These are phyloP conservation scores for Artibeus jamaicensis DNA, from an alignment of 2,797 vertebrate genomes.

Conservation along the genomic window DNA sequence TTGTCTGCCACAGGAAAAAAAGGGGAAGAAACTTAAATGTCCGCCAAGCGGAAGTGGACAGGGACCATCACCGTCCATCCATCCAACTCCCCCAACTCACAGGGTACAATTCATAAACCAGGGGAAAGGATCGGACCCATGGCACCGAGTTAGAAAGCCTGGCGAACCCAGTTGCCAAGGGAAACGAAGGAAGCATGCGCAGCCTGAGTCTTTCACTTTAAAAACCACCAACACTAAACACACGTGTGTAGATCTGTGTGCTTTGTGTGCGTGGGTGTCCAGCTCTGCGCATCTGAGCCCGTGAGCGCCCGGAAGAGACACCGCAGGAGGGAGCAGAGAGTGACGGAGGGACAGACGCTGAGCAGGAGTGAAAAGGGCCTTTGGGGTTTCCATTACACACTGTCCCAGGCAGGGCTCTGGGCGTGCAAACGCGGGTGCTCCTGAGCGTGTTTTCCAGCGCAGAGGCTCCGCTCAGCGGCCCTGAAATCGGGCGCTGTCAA, in stretches of 20 bases:
- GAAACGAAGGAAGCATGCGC: neutral
- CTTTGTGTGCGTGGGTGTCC: neutral
- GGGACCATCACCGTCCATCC: rapidly evolving
- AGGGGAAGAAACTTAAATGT: neutral
- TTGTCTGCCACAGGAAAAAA: neutral
- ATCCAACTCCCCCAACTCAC: too few species aligned
- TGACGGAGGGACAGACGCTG: neutral
- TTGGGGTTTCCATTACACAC: neutral
- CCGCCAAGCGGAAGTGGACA: neutral
- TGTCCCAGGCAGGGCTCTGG: rapidly evolving
- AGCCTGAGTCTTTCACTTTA: neutral
- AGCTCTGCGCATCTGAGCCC: too few species aligned
- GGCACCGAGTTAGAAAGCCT: neutral
- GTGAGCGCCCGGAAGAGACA: neutral
- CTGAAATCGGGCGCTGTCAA: neutral
- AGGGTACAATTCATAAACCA: neutral
- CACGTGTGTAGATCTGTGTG: too few species aligned
- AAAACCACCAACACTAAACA: neutral
- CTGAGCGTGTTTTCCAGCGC: neutral
- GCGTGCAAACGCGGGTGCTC: rapidly evolving
- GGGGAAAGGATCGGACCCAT: neutral
- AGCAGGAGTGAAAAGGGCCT: rapidly evolving
- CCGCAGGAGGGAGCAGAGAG: neutral
- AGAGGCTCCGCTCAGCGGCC: neutral
- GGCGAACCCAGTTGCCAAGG: neutral